Base-by-base conservation (phyloP, 2,113 vertebrate species). In the Eolophus roseicapilla region DNA sequence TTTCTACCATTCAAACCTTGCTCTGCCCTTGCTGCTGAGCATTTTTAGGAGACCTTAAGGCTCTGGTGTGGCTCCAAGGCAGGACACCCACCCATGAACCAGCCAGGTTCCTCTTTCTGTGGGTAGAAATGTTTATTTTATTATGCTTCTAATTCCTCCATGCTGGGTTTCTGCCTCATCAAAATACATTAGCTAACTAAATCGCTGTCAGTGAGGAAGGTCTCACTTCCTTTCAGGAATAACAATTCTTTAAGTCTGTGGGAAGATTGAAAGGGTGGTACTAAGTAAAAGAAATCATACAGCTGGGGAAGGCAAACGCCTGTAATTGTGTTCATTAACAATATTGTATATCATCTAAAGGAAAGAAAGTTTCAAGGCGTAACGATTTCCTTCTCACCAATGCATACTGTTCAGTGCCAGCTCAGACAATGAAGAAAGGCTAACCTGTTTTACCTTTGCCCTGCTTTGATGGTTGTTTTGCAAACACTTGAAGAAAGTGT, bases 281-380 rank as follows among this genome's bases (percentile, higher is more conserved):
- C 74, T 86, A 79, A 93, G 91, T 96, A 82, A 96, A 96, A 95
- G n/a, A 96, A 86, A 80, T 89, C 92, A 73, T 84, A 89, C 62
- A 95, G 70, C 81, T 84, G 41, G n/a, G 57, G 91, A 93, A 96
- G 67, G 93, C 77, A 92, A 92, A 95, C 53, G 81, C 57, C 80
- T 0, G 1, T 93, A 88, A 93, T 86, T 83, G 57, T 78, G 86
- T 85, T 93, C 91, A 93, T 96, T 92, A 96, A 73, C 68, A 88
- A 64, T 94, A 89, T 53, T 94, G 86, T 94, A 64, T 82, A 82
- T 91, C 83, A 89, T 94, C 86, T 92, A 82, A 91, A 93, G 87
- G 88, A 90, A 93, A 94, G 77, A n/a, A 89, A 91, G 83, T 76
- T 94, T 93, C 92, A 94, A 93, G 77, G 29, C 86, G 60, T 96